Percentiles rank a stretch among this genome's conserved stretches.
Conservation (phyloP, 2,888 invertebrate species). For the Athalia cordata region DNA sequence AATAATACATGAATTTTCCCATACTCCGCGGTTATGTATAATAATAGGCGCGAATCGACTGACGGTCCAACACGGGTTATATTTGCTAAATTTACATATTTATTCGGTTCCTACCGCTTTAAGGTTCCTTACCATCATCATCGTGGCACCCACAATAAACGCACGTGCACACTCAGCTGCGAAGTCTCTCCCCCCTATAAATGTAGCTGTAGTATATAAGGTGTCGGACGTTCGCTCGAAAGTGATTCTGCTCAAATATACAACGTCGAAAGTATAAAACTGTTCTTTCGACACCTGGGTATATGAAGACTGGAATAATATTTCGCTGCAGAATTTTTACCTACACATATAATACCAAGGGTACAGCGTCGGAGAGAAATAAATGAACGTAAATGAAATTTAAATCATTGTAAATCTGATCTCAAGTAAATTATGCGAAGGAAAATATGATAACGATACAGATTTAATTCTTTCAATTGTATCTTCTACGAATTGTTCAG, state of each 20-base stretch:
- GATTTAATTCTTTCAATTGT: slow-evolving; percentile 5
- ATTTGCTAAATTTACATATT: slow-evolving; percentile 54
- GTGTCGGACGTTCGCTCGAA: no score
- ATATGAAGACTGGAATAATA: no score
- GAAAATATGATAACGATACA: not conserved
- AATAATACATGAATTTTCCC: slow-evolving; percentile 45
- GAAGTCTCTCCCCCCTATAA: not conserved
- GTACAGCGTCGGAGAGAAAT: no score
- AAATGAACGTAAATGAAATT: no score
- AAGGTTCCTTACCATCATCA: slow-evolving; percentile 34
- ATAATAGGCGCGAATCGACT: slow-evolving; percentile 38
- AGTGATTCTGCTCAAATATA: no score
- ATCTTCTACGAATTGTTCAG: not conserved
- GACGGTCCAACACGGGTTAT: slow-evolving; percentile 37
- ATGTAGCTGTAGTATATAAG: no score
- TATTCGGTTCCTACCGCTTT: slow-evolving; percentile 45
- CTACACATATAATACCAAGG: no score
- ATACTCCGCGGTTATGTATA: not conserved
- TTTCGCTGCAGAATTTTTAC: not conserved
- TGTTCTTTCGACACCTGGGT: no score
- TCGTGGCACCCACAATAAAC: no score
- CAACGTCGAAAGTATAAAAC: no score
- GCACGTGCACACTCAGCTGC: not conserved
- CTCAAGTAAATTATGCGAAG: not conserved
- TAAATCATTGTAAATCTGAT: no score